These are phyloP conservation scores for Falco cherrug DNA, from an alignment of 2,797 vertebrate species.

Conservation along the genomic window DNA sequence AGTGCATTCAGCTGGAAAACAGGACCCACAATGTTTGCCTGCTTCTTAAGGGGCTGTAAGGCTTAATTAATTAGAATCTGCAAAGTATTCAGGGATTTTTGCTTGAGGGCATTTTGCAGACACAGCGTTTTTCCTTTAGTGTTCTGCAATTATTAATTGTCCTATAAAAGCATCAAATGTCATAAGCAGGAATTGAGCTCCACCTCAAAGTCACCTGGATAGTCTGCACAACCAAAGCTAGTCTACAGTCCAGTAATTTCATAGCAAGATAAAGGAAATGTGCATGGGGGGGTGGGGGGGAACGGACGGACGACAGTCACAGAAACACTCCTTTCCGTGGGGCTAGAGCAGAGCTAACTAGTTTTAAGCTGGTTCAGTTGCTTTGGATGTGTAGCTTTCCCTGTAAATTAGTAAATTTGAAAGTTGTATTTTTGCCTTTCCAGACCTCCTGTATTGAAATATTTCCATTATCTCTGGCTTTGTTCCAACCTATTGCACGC, in stretches of 20 bases:
- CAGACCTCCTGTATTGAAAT: neutral
- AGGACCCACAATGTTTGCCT: neutral
- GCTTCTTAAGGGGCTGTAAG: neutral
- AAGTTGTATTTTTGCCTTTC: neutral
- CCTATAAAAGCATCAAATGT: neutral
- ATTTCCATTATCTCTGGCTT: neutral
- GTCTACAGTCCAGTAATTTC: neutral
- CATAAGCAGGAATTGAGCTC: neutral
- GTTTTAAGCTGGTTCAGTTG: neutral
- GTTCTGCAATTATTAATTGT: neutral
- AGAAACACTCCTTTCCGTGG: neutral
- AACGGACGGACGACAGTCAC: neutral
- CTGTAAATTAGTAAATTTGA: neutral
- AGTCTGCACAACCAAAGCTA: neutral
- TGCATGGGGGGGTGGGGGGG: neutral
- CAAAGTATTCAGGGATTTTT: neutral
- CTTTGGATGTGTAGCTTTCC: neutral
- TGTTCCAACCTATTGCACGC: rapidly evolving
- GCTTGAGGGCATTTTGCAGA: neutral
- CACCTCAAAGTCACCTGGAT: neutral
- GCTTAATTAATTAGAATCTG: conserved; percentile 1
- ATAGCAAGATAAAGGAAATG: neutral
- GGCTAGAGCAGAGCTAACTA: neutral
- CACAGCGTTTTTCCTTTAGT: neutral
- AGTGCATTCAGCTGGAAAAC: neutral